These are phyloP conservation scores for Coremacera marginata DNA, from an alignment of 2,888 invertebrate species.

Conservation along the genomic window DNA sequence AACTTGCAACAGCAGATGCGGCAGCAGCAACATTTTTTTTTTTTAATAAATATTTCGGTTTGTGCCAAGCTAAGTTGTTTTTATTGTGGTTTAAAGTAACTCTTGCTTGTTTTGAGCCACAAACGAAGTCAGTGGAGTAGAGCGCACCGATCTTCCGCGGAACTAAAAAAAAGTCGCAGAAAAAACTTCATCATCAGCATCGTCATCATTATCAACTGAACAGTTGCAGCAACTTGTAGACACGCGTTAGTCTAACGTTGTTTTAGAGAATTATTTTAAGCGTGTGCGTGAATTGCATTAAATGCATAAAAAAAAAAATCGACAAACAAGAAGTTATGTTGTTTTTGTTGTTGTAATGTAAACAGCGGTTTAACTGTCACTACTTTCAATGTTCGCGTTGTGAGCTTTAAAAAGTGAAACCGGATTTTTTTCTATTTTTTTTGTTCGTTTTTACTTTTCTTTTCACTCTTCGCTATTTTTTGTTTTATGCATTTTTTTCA, in stretches of 20 bases:
- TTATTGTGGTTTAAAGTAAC: not conserved
- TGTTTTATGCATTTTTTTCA: not conserved
- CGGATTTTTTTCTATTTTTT: conserved; percentile 39
- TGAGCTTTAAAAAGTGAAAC: conserved; percentile 46
- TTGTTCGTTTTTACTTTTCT: not conserved
- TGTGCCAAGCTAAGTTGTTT: not conserved
- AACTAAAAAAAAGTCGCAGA: not conserved
- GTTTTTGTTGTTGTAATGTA: conserved; percentile 1
- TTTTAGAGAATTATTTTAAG: not conserved
- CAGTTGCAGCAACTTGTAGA: not conserved
- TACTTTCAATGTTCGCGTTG: conserved; percentile 3
- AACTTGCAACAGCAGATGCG: not conserved
- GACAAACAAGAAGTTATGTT: not conserved
- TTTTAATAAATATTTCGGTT: not conserved
- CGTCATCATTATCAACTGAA: not conserved
- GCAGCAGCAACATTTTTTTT: not conserved
- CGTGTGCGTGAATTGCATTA: conserved; percentile 12
- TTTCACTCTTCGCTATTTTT: not conserved
- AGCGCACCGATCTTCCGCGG: conserved; percentile 1
- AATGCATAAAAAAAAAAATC: conserved; percentile 17
- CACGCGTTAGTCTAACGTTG: conserved; percentile 9
- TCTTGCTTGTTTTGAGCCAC: not conserved
- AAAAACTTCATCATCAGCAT: not conserved
- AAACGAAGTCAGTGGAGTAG: conserved; percentile 27
- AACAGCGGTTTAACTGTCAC: not conserved